phyloP scores from a whole-genome alignment of 2,888 invertebrate genomes.

The Agonopterix heracliana region DNA sequence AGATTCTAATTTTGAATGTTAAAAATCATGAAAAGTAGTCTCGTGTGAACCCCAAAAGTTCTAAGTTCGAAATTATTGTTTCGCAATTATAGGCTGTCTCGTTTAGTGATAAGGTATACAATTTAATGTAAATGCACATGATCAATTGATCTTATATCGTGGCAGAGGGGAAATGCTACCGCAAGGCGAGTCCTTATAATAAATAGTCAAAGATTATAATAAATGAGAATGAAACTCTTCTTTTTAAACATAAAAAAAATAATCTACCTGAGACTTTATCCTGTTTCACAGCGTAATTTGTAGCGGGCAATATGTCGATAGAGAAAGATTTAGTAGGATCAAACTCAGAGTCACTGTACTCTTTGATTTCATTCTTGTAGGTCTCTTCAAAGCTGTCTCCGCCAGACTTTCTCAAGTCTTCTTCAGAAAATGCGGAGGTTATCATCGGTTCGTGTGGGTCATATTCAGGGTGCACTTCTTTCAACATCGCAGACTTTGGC shows the following conservation, averaged over 20 bases:
- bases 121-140: too few relatives aligned
- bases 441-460: constrained; percentile 72
- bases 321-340: constrained; percentile 49
- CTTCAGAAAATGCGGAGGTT: constrained; percentile 67
- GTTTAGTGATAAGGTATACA: too few relatives aligned
- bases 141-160: too few relatives aligned
- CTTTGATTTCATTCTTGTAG: constrained; percentile 47
- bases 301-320: constrained; percentile 38
- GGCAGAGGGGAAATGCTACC: too few relatives aligned
- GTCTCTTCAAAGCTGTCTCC: constrained; percentile 60
- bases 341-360: constrained; percentile 40
- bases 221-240: too few relatives aligned
- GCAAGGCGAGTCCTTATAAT: too few relatives aligned
- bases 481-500: constrained; percentile 66
- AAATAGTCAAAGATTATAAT: too few relatives aligned
- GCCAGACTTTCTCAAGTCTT: constrained; percentile 59
- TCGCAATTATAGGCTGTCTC: too few relatives aligned
- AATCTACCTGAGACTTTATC: constrained; percentile 50
- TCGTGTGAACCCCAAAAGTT: too few relatives aligned
- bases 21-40: too few relatives aligned
- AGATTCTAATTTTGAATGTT: too few relatives aligned
- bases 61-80: too few relatives aligned
- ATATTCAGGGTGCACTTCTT: constrained; percentile 64
- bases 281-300: constrained; percentile 34
- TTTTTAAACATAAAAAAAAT: background rate